Conservation (phyloP, 2,113 vertebrate genomes). For the Mastomys coucha region DNA sequence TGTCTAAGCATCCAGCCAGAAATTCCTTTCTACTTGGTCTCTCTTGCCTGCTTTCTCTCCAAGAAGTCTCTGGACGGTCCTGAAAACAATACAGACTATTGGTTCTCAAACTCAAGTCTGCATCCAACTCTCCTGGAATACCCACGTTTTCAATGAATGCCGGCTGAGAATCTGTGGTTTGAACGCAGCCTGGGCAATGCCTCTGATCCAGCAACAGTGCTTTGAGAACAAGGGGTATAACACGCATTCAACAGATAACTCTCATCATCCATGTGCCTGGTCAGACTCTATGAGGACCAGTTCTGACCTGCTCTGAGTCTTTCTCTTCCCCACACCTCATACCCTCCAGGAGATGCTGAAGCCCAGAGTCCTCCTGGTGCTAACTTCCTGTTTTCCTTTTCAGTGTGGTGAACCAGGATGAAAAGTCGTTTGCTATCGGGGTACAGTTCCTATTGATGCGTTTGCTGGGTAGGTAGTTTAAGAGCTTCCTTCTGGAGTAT, state of each 20-base stretch:
- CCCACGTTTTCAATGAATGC: not conserved
- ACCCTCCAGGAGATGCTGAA: not conserved
- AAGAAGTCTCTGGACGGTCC: not conserved
- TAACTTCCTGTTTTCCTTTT: constrained; percentile 64
- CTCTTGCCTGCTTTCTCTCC: not conserved
- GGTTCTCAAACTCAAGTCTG: not conserved
- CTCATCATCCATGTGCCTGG: accelerated
- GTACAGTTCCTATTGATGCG: constrained; percentile 97
- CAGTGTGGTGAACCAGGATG: constrained; percentile 94
- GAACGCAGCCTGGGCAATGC: not conserved
- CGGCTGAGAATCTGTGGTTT: constrained; percentile 4
- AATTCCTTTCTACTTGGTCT: not conserved
- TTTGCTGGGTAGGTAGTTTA: constrained; percentile 91
- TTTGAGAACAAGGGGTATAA: not conserved
- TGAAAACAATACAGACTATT: not conserved
- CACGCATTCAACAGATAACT: accelerated
- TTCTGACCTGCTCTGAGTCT: accelerated
- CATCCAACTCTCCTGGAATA: not conserved
- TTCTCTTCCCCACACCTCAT: accelerated
- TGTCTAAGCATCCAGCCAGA: not conserved
- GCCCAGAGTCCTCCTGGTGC: not conserved
- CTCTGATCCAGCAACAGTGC: not conserved
- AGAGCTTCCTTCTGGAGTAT: not conserved
- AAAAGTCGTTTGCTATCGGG: constrained; percentile 97
- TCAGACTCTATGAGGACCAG: accelerated